Conservation (phyloP, 2,113 vertebrate species). For the Eulemur rufifrons region DNA sequence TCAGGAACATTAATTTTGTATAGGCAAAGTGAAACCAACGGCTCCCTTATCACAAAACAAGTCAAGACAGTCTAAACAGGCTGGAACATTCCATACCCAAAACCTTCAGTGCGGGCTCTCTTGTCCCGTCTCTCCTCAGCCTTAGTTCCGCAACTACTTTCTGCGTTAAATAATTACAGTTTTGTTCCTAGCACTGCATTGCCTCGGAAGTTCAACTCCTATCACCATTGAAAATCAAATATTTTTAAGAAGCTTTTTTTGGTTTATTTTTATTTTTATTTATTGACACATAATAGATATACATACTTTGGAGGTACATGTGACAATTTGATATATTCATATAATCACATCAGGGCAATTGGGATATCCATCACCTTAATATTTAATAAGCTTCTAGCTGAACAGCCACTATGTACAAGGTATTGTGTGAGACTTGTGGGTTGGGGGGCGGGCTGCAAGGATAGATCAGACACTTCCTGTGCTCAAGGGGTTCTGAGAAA, state of each 20-base stretch:
- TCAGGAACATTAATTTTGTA: conserved; percentile 51
- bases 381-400: not conserved
- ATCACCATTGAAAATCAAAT: not conserved
- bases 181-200: not conserved
- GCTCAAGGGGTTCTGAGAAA: not conserved
- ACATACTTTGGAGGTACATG: not conserved
- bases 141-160: not conserved
- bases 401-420: not conserved
- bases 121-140: conserved; percentile 18
- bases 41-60: conserved; percentile 35
- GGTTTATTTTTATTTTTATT: not conserved
- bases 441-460: not conserved
- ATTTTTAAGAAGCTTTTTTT: not conserved
- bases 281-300: not conserved
- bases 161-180: conserved; percentile 57
- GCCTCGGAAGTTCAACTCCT: conserved; percentile 15
- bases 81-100: conserved; percentile 29
- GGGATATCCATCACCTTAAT: not conserved
- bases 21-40: conserved; percentile 61
- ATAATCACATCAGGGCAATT: not conserved
- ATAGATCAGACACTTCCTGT: not conserved
- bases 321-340: not conserved
- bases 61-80: conserved; percentile 45
- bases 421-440: not conserved
- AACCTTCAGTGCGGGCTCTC: not conserved